phyloP scores from a whole-genome alignment of 2,888 invertebrate genomes.

The Crocallis elinguaria region DNA sequence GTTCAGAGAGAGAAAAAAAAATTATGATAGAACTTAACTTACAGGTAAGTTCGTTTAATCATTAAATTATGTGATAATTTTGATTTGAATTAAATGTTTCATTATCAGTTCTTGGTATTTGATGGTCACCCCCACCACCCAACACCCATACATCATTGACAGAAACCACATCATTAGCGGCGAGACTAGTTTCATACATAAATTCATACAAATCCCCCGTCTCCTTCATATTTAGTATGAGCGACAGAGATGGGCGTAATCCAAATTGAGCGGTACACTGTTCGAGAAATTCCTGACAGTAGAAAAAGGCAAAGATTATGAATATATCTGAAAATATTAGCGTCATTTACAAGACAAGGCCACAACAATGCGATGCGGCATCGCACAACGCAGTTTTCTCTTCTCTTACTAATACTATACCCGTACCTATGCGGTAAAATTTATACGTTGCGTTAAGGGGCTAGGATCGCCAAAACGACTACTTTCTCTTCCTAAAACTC shows the following conservation, averaged over 20 bases:
- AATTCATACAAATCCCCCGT: constrained; percentile 28
- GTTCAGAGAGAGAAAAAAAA: too few relatives aligned
- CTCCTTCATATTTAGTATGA: constrained; percentile 6
- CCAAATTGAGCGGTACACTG: constrained; percentile 15
- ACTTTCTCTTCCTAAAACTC: too few relatives aligned
- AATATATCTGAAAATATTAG: not conserved
- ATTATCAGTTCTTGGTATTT: not conserved
- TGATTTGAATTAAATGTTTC: too few relatives aligned
- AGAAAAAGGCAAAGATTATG: not conserved
- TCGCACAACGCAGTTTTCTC: too few relatives aligned
- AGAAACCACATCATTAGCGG: constrained; percentile 31
- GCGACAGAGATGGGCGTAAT: constrained; percentile 9
- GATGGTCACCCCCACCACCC: constrained; percentile 11
- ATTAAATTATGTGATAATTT: too few relatives aligned
- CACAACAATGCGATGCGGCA: too few relatives aligned
- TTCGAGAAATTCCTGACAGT: constrained; percentile 6
- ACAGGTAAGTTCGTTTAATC: too few relatives aligned
- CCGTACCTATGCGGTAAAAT: too few relatives aligned
- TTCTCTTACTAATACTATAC: too few relatives aligned
- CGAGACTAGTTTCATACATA: constrained; percentile 30
- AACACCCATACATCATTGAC: constrained; percentile 25
- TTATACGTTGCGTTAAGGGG: too few relatives aligned
- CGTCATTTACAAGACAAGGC: not conserved
- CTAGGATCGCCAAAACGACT: too few relatives aligned
- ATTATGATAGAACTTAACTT: too few relatives aligned